Evolutionary conservation across 2,888 invertebrate species (phyloP).

Genomic region (Thymelicus acteon): DNA sequence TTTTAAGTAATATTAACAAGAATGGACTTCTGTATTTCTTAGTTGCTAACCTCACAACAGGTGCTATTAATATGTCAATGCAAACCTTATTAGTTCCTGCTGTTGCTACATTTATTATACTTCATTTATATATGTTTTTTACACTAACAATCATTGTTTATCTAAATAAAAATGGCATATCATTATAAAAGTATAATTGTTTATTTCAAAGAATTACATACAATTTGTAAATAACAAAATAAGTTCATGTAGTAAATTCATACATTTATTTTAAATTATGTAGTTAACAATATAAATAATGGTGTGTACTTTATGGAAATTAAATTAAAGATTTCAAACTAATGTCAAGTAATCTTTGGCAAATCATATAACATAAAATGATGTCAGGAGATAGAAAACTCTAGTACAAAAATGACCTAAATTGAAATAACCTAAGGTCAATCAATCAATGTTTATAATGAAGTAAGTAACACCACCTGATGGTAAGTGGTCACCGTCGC

Average conservation of each 20-base stretch:
- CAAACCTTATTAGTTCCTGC: constrained; percentile 83
- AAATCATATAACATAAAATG: no score
- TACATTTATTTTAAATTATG: no score
- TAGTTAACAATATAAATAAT: no score
- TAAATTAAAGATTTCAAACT: no score
- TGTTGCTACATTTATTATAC: constrained; percentile 76
- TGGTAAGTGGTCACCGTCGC: no score
- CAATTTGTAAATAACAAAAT: constrained; percentile 11
- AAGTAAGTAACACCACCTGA: no score
- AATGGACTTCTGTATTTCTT: constrained; percentile 95
- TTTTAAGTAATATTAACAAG: constrained; percentile 90
- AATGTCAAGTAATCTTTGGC: no score
- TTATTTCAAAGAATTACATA: constrained; percentile 4
- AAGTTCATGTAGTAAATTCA: background rate
- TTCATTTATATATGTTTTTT: constrained; percentile 84
- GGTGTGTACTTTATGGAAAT: no score
- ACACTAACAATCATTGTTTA: constrained; percentile 56
- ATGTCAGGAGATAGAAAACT: no score
- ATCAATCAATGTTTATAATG: no score
- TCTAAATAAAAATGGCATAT: constrained; percentile 73
- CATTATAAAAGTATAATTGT: constrained; percentile 60
- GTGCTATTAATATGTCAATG: constrained; percentile 90
- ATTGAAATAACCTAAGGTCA: no score
- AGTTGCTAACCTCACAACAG: constrained; percentile 93
- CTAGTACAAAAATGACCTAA: no score